Percentiles rank a stretch among this genome's conserved stretches.
Conservation (phyloP, 1,140 invertebrate genomes). For the Meloidogyne hapla region DNA sequence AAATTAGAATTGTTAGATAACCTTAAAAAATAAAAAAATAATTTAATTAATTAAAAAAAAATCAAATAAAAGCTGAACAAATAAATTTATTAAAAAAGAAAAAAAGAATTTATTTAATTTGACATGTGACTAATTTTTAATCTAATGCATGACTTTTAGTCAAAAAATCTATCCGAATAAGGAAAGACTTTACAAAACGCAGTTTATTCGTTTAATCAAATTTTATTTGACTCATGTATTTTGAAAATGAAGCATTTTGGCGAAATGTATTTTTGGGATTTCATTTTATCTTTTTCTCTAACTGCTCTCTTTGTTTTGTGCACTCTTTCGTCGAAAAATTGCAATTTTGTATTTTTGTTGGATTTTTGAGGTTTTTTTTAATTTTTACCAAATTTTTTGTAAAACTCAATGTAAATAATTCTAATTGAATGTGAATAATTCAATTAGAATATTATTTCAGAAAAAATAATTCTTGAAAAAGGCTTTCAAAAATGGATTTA, state of each 20-base stretch:
- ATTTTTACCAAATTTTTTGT: neutral
- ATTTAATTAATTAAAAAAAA: neutral
- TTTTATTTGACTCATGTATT: neutral
- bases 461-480: no score
- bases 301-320: neutral
- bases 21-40: neutral
- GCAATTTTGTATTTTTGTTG: neutral
- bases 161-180: neutral
- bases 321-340: neutral
- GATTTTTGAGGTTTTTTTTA: neutral
- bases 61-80: neutral
- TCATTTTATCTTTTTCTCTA: neutral
- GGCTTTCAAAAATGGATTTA: slow-evolving; percentile 15
- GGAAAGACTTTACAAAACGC: neutral
- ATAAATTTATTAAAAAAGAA: neutral
- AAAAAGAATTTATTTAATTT: neutral
- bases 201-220: neutral
- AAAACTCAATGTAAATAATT: no score
- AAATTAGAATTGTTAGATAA: neutral
- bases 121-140: neutral
- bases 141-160: neutral
- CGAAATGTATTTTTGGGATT: neutral
- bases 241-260: neutral
- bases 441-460: no score
- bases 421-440: no score